A percentile compares a stretch with the other conserved stretches of the same genome.
phyloP scores from a whole-genome alignment of 2,113 vertebrate species.

The Alaudala cheleensis region DNA sequence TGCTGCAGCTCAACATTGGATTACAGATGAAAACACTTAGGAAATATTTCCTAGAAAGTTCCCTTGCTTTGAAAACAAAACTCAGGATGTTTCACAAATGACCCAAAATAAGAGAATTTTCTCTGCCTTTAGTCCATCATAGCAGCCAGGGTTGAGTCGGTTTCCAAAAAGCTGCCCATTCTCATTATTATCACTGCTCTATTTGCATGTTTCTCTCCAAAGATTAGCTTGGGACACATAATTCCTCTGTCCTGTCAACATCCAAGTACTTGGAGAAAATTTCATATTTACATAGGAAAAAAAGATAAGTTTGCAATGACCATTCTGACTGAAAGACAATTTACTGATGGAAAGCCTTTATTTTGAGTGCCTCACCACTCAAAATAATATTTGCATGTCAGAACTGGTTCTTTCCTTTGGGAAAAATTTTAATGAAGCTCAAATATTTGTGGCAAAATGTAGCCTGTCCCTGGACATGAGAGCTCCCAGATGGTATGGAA shows the following conservation, averaged over 20 bases:
- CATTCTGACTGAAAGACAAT: neutral
- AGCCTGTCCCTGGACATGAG: neutral
- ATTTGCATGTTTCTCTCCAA: neutral
- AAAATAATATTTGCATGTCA: neutral
- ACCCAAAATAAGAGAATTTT: neutral
- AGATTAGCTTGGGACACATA: neutral
- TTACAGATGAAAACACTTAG: neutral
- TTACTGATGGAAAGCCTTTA: neutral
- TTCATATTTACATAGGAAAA: neutral
- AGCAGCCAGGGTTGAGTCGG: neutral
- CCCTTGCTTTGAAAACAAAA: neutral
- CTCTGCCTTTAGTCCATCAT: neutral
- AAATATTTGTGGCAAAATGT: neutral
- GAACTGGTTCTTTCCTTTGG: neutral
- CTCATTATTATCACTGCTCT: neutral
- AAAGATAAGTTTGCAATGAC: neutral
- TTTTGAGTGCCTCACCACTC: neutral
- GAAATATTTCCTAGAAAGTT: neutral
- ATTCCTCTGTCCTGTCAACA: neutral
- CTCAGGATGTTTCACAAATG: neutral
- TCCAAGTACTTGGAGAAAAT: neutral
- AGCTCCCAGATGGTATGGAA: constrained; percentile 22
- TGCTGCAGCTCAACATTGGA: neutral
- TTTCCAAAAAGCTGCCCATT: constrained; percentile 38
- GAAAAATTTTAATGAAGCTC: neutral